Evolutionary conservation across 2,888 invertebrate species (phyloP).

Genomic region (Fragum whitleyi): DNA sequence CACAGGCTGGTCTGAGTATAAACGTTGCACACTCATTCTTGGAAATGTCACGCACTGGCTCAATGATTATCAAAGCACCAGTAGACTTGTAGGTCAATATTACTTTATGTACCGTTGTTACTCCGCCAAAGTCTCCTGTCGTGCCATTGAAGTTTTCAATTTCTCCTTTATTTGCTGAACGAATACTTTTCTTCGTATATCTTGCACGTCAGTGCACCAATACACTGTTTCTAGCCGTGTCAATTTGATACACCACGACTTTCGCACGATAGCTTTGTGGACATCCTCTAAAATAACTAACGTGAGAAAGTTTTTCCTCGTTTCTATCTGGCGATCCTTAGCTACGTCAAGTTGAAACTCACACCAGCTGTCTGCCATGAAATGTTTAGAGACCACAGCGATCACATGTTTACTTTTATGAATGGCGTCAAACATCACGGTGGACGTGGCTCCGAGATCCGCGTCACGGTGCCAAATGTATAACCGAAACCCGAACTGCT

Average conservation of each 20-base stretch:
- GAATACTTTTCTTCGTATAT: slow-evolving; percentile 37
- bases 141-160: not conserved
- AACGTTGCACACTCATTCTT: no score
- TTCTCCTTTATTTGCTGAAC: slow-evolving; percentile 33
- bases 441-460: slow-evolving; percentile 24
- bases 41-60: no score
- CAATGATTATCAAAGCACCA: no score
- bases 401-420: slow-evolving; percentile 50
- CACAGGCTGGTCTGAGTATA: no score
- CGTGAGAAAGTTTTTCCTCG: slow-evolving; percentile 35
- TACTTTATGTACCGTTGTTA: not conserved
- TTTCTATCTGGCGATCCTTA: slow-evolving; percentile 34
- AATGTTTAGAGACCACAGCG: slow-evolving; percentile 54
- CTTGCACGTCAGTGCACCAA: slow-evolving; percentile 31
- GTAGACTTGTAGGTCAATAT: not conserved
- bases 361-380: slow-evolving; percentile 59
- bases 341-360: slow-evolving; percentile 58
- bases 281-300: slow-evolving; percentile 49
- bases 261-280: slow-evolving; percentile 19
- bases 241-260: slow-evolving; percentile 37
- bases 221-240: slow-evolving; percentile 30
- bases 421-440: slow-evolving; percentile 52
- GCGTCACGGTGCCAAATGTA: slow-evolving; percentile 32
- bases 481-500: slow-evolving; percentile 24
- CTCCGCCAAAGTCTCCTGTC: not conserved